Conservation (phyloP, 2,797 vertebrate species). For the Prionace glauca region DNA sequence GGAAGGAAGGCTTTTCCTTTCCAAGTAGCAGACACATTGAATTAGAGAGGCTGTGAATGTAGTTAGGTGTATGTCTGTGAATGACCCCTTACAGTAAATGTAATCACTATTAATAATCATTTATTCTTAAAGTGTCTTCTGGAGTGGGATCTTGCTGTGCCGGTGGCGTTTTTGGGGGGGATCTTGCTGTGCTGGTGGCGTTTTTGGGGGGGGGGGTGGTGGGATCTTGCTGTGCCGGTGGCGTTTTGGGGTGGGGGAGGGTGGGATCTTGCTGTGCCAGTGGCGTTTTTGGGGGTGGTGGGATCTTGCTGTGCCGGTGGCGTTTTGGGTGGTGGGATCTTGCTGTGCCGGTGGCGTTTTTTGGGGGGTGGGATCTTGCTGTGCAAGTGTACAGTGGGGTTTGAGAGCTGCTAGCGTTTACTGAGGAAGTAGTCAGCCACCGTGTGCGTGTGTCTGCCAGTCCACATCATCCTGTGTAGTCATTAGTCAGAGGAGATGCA, state of each 20-base stretch:
- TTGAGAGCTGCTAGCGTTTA: neutral
- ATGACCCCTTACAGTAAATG: no score
- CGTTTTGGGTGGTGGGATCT: neutral
- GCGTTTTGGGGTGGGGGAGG: neutral
- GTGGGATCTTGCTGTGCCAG: neutral
- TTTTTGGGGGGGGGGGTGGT: neutral
- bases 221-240: neutral
- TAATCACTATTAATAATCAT: neutral
- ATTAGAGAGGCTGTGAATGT: neutral
- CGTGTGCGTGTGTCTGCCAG: neutral
- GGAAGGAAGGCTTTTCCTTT: neutral
- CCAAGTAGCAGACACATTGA: neutral
- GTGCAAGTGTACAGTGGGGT: neutral
- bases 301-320: neutral
- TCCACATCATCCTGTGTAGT: no score
- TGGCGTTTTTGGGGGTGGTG: neutral
- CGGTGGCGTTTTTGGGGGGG: neutral
- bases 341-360: neutral
- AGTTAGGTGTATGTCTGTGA: neutral
- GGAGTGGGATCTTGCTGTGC: neutral
- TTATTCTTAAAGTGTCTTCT: neutral
- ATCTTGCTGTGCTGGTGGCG: neutral
- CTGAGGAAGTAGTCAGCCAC: neutral
- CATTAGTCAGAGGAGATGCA: neutral
- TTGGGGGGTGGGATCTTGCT: neutral